Evolutionary conservation across 1,140 invertebrate genomes (phyloP), one percentile per base, ranked within the genome.

Genomic region (Elysia chlorotica): DNA sequence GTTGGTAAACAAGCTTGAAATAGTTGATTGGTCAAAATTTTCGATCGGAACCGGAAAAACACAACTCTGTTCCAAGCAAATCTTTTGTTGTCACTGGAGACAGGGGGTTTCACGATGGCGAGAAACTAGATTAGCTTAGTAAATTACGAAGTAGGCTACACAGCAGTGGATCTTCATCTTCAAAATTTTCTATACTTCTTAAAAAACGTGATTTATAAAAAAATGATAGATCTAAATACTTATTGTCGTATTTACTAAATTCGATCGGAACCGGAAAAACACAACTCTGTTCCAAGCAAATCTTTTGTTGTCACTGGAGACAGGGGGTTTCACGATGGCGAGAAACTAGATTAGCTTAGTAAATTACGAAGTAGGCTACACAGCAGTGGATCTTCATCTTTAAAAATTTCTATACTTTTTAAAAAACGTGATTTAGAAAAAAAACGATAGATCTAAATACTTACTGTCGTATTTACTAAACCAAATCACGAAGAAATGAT

Each of bases 31-130:
- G 41, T 14, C 41, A 48, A n/a, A 48, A 48, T 48, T n/a, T 48
- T 14, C n/a, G n/a, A 10, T 48, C 41, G 10, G 10, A 48, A 59
- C 56, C 56, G 56, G 56, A 59, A 59, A 59, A 48, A 48, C 41
- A 48, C 10, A 59, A 59, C 14, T 10, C 6, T 59, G 28, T 4
- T 38, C 25, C 41, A 37, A 33, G 65, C 65, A 66, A 41, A 37
- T 31, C 35, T 30, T 38, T 66, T 66, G 65, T 66, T 66, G 65
- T 66, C 65, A 66, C 65, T 66, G 65, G 65, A 66, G 36, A 66
- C 65, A 66, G 25, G 65, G 41, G n/a, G 10, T 59, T 6, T 48
- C 10, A 48, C 41, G 41, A 48, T 10, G 41, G 41, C 41, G 10
- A 48, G 10, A 14, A n/a, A n/a, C 41, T 48, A 14, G 10, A 10